Evolutionary conservation across 1,140 invertebrate genomes (phyloP), one percentile per base, ranked within the genome.

Genomic region (Tetranychus cinnabarinus): DNA sequence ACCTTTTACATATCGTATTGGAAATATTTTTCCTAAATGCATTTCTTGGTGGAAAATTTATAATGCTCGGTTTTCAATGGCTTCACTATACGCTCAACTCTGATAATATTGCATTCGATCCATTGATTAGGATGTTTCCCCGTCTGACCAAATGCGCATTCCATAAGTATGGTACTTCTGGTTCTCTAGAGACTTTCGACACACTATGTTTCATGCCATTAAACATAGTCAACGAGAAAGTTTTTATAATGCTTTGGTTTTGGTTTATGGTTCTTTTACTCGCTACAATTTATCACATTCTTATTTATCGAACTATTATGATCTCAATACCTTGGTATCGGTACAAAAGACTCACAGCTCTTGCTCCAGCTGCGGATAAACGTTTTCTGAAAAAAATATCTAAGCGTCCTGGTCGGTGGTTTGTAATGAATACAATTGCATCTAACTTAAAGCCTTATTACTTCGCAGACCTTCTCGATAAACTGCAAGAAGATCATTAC

Each of bases 221-320:
- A 33, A 84, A 88, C 74, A 90, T 92, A 70, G 86, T 93, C 72
- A 93, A 95, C 73, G 89, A 92, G 76, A 92, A 92, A 75, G 90
- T 92, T 69, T 92, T 89, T 76, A 83, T 90, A 6, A 88, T 91
- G 75, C 77, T 92, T 1, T 92, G 88, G 88, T 90, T 91, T 76
- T 92, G 88, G 88, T 69, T 72, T 37, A 56, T 65, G 8, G 60
- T 69, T 31, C 54, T 71, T 35, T 64, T 68, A 6, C 31, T 71
- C 6, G 34, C 71, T 42, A 66, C 55, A 3, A 5, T 33, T 1
- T 34, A 31, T 3, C 34, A 35, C 3, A 8, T 56, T 8, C 10
- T 42, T 42, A 10, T 56, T 6, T 56, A 36, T 8, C 8, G 35
- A 56, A 2, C 33, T 35, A 12, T 55, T 23, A 10, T 55, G 2